Percentiles rank a stretch among this genome's conserved stretches.
Conservation (phyloP, 2,113 vertebrate genomes). For the Gallinago media region DNA sequence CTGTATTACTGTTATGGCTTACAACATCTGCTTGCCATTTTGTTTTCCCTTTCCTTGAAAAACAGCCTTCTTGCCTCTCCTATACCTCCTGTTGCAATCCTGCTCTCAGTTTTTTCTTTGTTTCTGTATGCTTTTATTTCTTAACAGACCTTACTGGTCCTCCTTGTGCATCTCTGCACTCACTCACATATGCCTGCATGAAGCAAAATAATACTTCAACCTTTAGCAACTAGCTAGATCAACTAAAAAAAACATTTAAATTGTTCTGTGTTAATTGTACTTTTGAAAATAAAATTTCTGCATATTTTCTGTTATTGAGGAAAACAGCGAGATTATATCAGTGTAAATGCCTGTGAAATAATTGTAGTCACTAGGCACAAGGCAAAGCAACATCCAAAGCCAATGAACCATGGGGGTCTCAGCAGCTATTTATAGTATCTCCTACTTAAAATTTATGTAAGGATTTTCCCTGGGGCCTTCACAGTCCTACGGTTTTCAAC, state of each 20-base stretch:
- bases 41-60: background rate
- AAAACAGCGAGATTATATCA: background rate
- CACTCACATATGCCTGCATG: background rate
- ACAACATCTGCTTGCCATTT: background rate
- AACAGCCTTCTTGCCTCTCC: background rate
- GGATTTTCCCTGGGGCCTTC: slow-evolving; percentile 43
- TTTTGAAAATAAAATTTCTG: background rate
- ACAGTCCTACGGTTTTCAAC: slow-evolving; percentile 38
- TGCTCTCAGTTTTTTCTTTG: background rate
- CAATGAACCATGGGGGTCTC: slow-evolving; percentile 53
- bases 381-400: slow-evolving; percentile 40
- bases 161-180: background rate
- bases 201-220: background rate
- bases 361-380: slow-evolving; percentile 27
- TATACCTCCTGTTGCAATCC: background rate
- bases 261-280: background rate
- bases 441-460: slow-evolving; percentile 57
- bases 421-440: slow-evolving; percentile 37
- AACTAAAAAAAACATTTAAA: background rate
- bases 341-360: slow-evolving; percentile 17
- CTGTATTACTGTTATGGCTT: background rate
- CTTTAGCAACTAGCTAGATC: background rate
- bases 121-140: background rate
- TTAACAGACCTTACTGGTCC: background rate
- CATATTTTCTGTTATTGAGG: background rate